Base-by-base conservation (phyloP, 2,888 invertebrate species). In the Arge pagana region DNA sequence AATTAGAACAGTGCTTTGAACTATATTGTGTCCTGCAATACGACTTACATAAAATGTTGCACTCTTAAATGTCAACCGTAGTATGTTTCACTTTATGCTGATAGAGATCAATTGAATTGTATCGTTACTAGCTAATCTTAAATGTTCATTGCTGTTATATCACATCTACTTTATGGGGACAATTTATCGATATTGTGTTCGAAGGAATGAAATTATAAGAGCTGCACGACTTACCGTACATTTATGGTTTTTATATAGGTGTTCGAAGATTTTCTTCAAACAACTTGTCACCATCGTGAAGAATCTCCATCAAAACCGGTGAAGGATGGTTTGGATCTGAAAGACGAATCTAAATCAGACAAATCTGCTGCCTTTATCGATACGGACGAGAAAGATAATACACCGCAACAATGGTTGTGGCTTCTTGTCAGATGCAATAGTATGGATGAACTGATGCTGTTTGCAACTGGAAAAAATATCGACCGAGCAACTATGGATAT, bases 231-330 rank as follows among this genome's bases (percentile, higher is more conserved):
- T n/a, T n/a, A n/a, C n/a, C n/a, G n/a, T 8, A 42, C 5, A 2
- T 11, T 30, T 4, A 30, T 30, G 18, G 42, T 6, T 33, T 33
- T 21, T 23, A 8, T 33, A 45, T 45, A 23, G 75, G 61, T 72
- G 54, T 74, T 76, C 60, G 74, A 75, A 59, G 70, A 74, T 50
- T 76, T 74, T 53, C 68, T 76, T 41, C 70, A 71, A 59, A 63
- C 62, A 13, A 57, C 66, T n/a, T n/a, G n/a, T n/a, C n/a, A n/a
- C n/a, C n/a, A n/a, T n/a, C n/a, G n/a, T n/a, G n/a, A 45, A 33
- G 13, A 65, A 67, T 55, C 60, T 16, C 10, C 24, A 23, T 19
- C 45, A 8, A 31, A 45, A 45, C 23, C 33, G n/a, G n/a, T n/a
- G n/a, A n/a, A n/a, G n/a, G n/a, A n/a, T 16, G 45, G 51, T 13